Evolutionary conservation across 1,140 invertebrate genomes (phyloP).

Genomic region (Linepithema humile): DNA sequence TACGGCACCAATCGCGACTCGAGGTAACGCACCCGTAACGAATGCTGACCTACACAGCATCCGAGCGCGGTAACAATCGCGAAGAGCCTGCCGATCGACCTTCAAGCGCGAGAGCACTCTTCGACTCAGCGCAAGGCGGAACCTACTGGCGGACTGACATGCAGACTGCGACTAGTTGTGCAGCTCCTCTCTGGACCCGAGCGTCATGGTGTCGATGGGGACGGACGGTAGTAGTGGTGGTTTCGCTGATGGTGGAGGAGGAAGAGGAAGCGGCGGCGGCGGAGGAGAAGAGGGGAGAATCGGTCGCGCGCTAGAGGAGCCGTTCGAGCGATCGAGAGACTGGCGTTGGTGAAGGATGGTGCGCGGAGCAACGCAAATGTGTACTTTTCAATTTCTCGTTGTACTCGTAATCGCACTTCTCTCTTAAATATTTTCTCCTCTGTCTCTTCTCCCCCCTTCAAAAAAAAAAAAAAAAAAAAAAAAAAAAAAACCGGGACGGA

Average conservation of each 20-base stretch:
- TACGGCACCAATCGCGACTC: too few species aligned
- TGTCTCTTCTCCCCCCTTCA: not conserved
- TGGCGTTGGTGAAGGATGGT: conserved; percentile 27
- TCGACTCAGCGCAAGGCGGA: conserved; percentile 49
- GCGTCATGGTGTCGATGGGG: conserved; percentile 47
- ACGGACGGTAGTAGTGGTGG: conserved; percentile 28
- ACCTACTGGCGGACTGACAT: conserved; percentile 63
- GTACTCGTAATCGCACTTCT: not conserved
- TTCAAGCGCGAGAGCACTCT: too few species aligned
- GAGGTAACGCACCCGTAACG: not conserved
- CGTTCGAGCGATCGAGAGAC: conserved; percentile 19
- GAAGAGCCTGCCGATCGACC: too few species aligned
- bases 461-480: too few species aligned
- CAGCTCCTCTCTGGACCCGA: conserved; percentile 63
- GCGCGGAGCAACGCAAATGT: conserved; percentile 6
- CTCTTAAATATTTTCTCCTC: not conserved
- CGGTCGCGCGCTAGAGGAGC: conserved; percentile 32
- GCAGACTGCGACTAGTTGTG: conserved; percentile 51
- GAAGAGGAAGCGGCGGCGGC: conserved; percentile 7
- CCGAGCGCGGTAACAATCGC: too few species aligned
- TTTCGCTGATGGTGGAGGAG: conserved; percentile 6
- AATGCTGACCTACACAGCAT: not conserved
- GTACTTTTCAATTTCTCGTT: conserved; percentile 5
- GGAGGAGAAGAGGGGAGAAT: conserved; percentile 21
- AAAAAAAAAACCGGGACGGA: not conserved